Base-by-base conservation (phyloP, 2,797 vertebrate genomes). In the Pseudopleuronectes americanus region DNA sequence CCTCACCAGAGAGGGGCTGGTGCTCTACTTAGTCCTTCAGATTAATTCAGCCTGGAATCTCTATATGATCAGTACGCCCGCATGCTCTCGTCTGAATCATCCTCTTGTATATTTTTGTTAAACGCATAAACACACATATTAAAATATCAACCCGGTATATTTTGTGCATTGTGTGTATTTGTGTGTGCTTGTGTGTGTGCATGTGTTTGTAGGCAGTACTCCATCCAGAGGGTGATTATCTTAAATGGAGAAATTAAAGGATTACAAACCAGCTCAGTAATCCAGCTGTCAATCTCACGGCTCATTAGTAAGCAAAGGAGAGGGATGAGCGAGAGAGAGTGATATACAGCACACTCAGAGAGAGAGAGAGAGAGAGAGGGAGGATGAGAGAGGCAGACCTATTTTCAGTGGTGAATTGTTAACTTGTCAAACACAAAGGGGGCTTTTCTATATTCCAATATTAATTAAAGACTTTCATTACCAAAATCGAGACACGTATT, bases 231-330 rank as follows among this genome's bases (percentile, higher is more conserved):
- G 91, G 92, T 94, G 88, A 76, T 90, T 92, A 84, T 94, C 84
- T 93, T 90, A 90, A 90, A 94, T 92, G 88, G 92, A 92, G 92
- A 94, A 95, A 92, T 93, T 94, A 94, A 94, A 94, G 94, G 92
- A 94, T 92, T 90, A 89, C 86, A 94, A 90, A 87, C 53, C 78
- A 81, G 89, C 80, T 59, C 17, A 79, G 85, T 92, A 92, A 91
- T 90, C 94, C 93, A 89, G 91, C 91, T 91, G 92, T 90, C 86
- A 89, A 74, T 92, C 86, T 85, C 88, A 92, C 49, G 80, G 87
- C 91, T 96, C 93, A 89, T 95, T 94, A 92, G 89, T 86, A 89
- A 84, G 71, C 45, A 73, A 31, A 87, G 84, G 56, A 71, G 59
- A 62, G 57, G 56, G 68, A 76, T 59, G 68, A 77, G 58, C n/a